Base-by-base conservation (phyloP, 2,888 invertebrate genomes). In the Epinotia brunnichana region DNA sequence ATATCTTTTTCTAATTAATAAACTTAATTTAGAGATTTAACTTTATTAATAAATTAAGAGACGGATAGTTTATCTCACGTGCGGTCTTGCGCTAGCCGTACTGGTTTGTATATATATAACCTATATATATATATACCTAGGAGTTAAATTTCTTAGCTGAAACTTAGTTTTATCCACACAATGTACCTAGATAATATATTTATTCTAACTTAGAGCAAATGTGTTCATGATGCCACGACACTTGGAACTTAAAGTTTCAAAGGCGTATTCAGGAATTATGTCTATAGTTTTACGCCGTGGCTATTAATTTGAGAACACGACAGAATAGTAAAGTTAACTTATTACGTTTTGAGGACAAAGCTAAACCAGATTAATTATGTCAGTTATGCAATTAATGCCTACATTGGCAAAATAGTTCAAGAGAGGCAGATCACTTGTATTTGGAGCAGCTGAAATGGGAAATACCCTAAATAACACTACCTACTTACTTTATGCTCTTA, bases 171-270 rank as follows among this genome's bases (percentile, higher is more conserved):
- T 24, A 63, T 51, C 48, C 57, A 70, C 63, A 70, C 70, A 70
- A 35, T 63, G 70, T n/a, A n/a, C n/a, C n/a, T 70, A 29, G 29
- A 29, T 70, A 56, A 63, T 57, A 63, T 66, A 53, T 15, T 70
- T 66, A 59, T 66, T 44, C 17, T 17, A 63, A 71, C 17, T 70
- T 44, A 19, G 54, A 48, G 62, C 19, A 35, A 62, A 67, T 61
- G 56, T 62, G 60, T 71, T 24, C 56, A 68, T 72, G 62, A 67
- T 61, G 56, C 21, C 3, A 72, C 39, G 41, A 53, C 21, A 71
- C 21, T 54, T 54, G 17, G 56, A 72, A 72, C 67, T 67, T 56
- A 61, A 44, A 57, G 19, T 54, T 61, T 60, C 56, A 19, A 24
- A 44, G 72, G 61, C 21, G 54, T 67, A 72, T 5, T 29, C 29